These are phyloP conservation scores for Lynx canadensis DNA, from an alignment of 2,113 vertebrate genomes.

Conservation along the genomic window DNA sequence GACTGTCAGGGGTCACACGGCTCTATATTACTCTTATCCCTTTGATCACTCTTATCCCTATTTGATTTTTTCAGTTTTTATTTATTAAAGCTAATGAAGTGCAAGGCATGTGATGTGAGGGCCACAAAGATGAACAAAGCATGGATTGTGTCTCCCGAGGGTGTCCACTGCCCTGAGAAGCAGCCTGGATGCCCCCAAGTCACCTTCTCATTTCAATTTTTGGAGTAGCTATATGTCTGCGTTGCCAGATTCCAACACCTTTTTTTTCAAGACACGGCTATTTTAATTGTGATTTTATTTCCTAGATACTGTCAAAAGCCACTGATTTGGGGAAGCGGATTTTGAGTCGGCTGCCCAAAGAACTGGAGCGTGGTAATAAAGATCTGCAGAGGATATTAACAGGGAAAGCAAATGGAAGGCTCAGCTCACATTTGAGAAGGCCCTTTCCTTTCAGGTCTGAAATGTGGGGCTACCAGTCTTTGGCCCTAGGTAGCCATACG, in stretches of 20 bases:
- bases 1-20: not conserved
- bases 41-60: not conserved
- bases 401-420: not conserved
- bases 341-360: not conserved
- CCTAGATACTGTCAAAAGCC: not conserved
- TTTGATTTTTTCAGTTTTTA: not conserved
- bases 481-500: not conserved
- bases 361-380: not conserved
- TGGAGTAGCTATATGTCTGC: not conserved
- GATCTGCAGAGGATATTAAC: not conserved
- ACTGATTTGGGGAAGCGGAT: not conserved
- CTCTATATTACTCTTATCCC: not conserved
- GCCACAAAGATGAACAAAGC: not conserved
- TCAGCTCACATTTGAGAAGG: not conserved
- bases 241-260: not conserved
- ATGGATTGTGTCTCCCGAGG: not conserved
- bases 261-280: not conserved
- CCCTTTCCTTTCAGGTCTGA: not conserved
- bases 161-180: not conserved
- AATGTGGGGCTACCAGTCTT: not conserved
- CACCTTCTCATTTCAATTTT: not conserved
- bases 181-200: rapidly evolving
- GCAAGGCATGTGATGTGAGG: not conserved
- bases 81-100: not conserved
- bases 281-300: constrained; percentile 6